Evolutionary conservation across 1,140 invertebrate species (phyloP).

Genomic region (Drosophila prosaltans): DNA sequence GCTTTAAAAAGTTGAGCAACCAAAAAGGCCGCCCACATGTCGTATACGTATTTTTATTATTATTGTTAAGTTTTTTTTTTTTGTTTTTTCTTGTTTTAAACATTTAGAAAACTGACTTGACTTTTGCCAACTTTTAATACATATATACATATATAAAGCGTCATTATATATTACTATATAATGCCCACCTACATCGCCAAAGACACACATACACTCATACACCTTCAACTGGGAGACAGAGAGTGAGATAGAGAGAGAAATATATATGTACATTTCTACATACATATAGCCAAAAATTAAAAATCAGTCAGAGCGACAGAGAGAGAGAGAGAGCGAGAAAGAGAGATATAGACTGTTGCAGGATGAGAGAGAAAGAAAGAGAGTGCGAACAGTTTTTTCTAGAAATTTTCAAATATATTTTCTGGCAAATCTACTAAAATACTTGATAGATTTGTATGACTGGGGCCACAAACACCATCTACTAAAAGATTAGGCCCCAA

Average conservation of each 20-base stretch:
- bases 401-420: slow-evolving; percentile 72
- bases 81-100: slow-evolving; percentile 3
- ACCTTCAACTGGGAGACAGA: slow-evolving; percentile 15
- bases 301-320: not conserved
- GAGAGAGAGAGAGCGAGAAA: slow-evolving; percentile 1
- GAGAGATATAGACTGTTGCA: slow-evolving; percentile 5
- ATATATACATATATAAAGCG: slow-evolving; percentile 29
- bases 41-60: slow-evolving; percentile 1
- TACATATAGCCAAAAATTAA: slow-evolving; percentile 7
- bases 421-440: slow-evolving; percentile 21
- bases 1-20: slow-evolving; percentile 58
- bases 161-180: slow-evolving; percentile 34
- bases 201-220: slow-evolving; percentile 8
- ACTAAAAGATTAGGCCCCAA: slow-evolving; percentile 57
- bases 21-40: slow-evolving; percentile 56
- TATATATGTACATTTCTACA: not conserved
- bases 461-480: slow-evolving; percentile 7
- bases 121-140: slow-evolving; percentile 33
- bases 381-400: slow-evolving; percentile 53
- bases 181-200: slow-evolving; percentile 44
- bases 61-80: slow-evolving; percentile 1
- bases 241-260: slow-evolving; percentile 16
- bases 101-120: slow-evolving; percentile 36
- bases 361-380: slow-evolving; percentile 7
- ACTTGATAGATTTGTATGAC: slow-evolving; percentile 56